These are phyloP conservation scores for Meghimatium bilineatum DNA, from an alignment of 2,888 invertebrate genomes.

Conservation along the genomic window DNA sequence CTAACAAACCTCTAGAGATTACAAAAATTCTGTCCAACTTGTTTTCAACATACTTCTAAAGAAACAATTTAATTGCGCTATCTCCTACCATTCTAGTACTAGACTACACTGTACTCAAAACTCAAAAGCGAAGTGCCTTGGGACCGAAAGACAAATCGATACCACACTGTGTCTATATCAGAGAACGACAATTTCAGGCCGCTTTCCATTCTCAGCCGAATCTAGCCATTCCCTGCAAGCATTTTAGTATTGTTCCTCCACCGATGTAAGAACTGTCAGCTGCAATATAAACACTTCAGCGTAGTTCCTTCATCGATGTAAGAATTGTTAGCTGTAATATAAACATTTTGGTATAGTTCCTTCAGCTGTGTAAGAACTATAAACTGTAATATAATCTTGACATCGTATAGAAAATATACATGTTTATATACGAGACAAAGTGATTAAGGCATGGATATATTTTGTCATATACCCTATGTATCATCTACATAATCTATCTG, in stretches of 20 bases:
- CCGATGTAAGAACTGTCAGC: too few relatives aligned
- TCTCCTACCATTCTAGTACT: not conserved
- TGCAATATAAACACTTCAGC: too few relatives aligned
- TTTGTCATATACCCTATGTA: too few relatives aligned
- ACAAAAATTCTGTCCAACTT: not conserved
- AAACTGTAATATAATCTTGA: too few relatives aligned
- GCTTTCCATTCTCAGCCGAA: not conserved
- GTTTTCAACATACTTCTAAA: constrained; percentile 33
- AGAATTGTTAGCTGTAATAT: too few relatives aligned
- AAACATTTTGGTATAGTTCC: too few relatives aligned
- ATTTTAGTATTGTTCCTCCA: not conserved
- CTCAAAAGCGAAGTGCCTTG: not conserved
- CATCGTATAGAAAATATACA: too few relatives aligned
- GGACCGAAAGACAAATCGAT: not conserved
- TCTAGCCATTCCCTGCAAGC: not conserved
- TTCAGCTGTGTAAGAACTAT: too few relatives aligned
- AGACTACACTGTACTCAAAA: not conserved
- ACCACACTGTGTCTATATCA: not conserved
- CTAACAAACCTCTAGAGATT: constrained; percentile 4
- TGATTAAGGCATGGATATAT: too few relatives aligned
- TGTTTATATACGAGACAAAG: too few relatives aligned
- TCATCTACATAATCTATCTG: too few relatives aligned
- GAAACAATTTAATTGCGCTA: constrained; percentile 34
- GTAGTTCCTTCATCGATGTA: too few relatives aligned
- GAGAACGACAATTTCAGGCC: not conserved